A percentile compares a stretch with the other conserved stretches of the same genome.
phyloP scores from a whole-genome alignment of 35 echinoderm and acorn worm species.

The Strongylocentrotus purpuratus region DNA sequence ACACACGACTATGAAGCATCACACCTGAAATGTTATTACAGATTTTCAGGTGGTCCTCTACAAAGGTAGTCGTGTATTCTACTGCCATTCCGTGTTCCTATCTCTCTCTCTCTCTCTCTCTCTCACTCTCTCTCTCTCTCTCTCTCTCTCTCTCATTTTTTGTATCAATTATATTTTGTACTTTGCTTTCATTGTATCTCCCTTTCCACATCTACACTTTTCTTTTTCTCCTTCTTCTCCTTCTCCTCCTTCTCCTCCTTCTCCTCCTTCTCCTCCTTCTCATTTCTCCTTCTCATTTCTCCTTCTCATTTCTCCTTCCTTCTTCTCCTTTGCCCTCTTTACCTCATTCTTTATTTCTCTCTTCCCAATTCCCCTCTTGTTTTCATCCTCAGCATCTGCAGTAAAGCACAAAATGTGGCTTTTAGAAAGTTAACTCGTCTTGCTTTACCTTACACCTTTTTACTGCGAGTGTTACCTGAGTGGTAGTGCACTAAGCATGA shows the following conservation, averaged over 20 bases:
- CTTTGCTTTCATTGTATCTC: too few species aligned
- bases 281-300: neutral
- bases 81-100: neutral
- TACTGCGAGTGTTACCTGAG: neutral
- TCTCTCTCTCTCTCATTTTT: neutral
- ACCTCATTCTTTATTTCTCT: neutral
- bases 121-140: too few species aligned
- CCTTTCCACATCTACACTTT: too few species aligned
- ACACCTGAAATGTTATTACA: neutral
- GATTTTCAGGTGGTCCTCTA: neutral
- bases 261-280: neutral
- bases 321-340: neutral
- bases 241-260: neutral
- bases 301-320: neutral
- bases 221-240: neutral
- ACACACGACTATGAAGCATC: neutral
- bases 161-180: neutral
- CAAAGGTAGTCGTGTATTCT: neutral
- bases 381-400: too few species aligned
- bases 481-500: neutral
- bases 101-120: neutral
- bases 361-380: too few species aligned
- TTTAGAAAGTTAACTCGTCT: too few species aligned
- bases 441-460: too few species aligned
- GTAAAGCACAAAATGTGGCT: too few species aligned